Conservation (phyloP, 2,888 invertebrate genomes). For the Brachyptera putata region DNA sequence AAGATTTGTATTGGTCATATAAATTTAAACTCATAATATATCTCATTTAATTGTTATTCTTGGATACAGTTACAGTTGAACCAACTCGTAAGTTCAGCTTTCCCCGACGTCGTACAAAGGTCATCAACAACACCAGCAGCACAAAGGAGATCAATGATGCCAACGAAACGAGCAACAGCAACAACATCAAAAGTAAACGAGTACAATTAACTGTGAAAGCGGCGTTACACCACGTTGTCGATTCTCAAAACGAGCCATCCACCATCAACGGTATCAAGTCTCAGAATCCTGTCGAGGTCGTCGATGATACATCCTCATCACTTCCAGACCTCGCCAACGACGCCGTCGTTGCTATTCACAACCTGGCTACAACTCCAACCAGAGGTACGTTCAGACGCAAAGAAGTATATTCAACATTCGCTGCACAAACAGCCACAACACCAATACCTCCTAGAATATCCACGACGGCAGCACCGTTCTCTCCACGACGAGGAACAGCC, state of each 20-base stretch:
- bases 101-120: slow-evolving; percentile 15
- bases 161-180: not conserved
- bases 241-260: slow-evolving; percentile 8
- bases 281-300: not conserved
- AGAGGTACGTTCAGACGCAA: slow-evolving; percentile 18
- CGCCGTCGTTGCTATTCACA: slow-evolving; percentile 39
- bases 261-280: not conserved
- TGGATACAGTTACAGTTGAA: too few species aligned
- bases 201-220: not conserved
- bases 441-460: slow-evolving; percentile 5
- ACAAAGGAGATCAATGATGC: slow-evolving; percentile 9
- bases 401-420: not conserved
- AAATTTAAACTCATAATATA: too few species aligned
- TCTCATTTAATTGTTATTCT: too few species aligned
- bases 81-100: slow-evolving; percentile 16
- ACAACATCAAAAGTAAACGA: not conserved
- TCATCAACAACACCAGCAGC: slow-evolving; percentile 7
- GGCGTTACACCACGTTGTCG: slow-evolving; percentile 6
- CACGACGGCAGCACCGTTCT: slow-evolving; percentile 12
- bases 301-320: slow-evolving; percentile 8
- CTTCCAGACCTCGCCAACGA: slow-evolving; percentile 39
- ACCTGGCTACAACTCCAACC: slow-evolving; percentile 37
- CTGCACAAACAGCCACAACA: not conserved
- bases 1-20: too few species aligned
- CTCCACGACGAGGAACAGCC: slow-evolving; percentile 19